Percentiles rank a stretch among this genome's conserved stretches.
These are phyloP conservation scores for Capreolus pygargus DNA, from an alignment of 2,113 vertebrate genomes.

Conservation along the genomic window DNA sequence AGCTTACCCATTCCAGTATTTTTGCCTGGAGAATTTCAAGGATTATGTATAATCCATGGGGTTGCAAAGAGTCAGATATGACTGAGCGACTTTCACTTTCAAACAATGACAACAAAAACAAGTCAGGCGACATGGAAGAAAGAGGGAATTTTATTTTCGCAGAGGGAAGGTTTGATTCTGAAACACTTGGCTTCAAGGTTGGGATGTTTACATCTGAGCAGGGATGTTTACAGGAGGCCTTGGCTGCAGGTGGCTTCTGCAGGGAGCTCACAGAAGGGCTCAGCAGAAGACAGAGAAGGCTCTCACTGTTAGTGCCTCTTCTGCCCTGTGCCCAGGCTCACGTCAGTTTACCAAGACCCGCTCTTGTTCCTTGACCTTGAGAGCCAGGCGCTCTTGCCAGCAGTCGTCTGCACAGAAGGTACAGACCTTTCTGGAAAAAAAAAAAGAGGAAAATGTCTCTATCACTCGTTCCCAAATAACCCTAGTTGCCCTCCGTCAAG, in stretches of 20 bases:
- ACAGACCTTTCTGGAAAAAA: neutral
- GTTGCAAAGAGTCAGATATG: neutral
- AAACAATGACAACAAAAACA: slow-evolving; percentile 63
- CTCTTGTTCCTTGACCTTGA: neutral
- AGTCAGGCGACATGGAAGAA: neutral
- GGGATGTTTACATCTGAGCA: no score
- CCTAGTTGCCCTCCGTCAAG: slow-evolving; percentile 28
- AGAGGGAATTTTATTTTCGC: neutral
- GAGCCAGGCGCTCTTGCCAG: neutral
- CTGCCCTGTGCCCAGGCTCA: neutral
- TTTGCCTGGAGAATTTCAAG: neutral
- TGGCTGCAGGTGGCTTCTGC: neutral
- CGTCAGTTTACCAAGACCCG: neutral
- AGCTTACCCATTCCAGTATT: neutral
- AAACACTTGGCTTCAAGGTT: neutral
- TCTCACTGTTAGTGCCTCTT: neutral
- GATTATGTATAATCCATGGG: neutral
- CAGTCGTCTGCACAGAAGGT: neutral
- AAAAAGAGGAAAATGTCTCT: neutral
- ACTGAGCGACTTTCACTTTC: neutral
- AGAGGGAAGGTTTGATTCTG: neutral
- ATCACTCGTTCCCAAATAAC: neutral
- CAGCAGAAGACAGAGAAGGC: neutral
- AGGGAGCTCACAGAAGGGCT: neutral
- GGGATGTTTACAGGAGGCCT: neutral